A percentile compares a stretch with the other conserved stretches of the same genome.
Conservation (phyloP, 2,888 invertebrate genomes). For the Eubasilissa splendida region DNA sequence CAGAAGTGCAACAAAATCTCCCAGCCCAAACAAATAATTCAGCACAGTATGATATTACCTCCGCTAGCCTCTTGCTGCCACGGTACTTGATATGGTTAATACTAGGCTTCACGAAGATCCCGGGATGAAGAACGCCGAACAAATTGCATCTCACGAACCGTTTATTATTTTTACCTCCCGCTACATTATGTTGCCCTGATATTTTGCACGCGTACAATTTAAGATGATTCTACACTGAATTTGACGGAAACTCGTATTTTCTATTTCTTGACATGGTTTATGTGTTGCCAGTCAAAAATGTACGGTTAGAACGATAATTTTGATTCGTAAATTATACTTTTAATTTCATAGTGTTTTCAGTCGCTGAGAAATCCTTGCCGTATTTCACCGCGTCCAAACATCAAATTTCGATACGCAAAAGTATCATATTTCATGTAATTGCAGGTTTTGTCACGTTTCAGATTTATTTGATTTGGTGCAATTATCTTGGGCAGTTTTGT, state of each 20-base stretch:
- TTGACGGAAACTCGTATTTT: constrained; percentile 27
- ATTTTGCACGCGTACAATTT: constrained; percentile 51
- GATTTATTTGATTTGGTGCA: constrained; percentile 21
- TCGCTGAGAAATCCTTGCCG: neutral
- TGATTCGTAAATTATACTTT: constrained; percentile 31
- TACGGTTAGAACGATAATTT: constrained; percentile 6
- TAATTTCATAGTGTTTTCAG: constrained; percentile 12
- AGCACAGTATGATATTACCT: constrained; percentile 45
- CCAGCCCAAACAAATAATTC: constrained; percentile 48
- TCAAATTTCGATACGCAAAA: neutral
- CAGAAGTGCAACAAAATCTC: constrained; percentile 45
- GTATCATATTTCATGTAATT: constrained; percentile 25
- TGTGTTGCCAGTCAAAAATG: constrained; percentile 27
- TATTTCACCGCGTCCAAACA: constrained; percentile 17
- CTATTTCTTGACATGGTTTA: constrained; percentile 29
- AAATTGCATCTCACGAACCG: constrained; percentile 56
- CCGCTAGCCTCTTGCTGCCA: constrained; percentile 43
- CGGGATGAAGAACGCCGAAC: constrained; percentile 49
- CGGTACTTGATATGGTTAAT: constrained; percentile 39
- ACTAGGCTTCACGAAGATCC: constrained; percentile 48
- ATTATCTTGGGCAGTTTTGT: constrained; percentile 13
- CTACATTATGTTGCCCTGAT: constrained; percentile 43
- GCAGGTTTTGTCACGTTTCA: neutral
- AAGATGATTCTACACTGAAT: constrained; percentile 39
- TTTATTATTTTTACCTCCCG: constrained; percentile 53